phyloP scores from a whole-genome alignment of 2,888 invertebrate genomes.

The Hyles lineata region DNA sequence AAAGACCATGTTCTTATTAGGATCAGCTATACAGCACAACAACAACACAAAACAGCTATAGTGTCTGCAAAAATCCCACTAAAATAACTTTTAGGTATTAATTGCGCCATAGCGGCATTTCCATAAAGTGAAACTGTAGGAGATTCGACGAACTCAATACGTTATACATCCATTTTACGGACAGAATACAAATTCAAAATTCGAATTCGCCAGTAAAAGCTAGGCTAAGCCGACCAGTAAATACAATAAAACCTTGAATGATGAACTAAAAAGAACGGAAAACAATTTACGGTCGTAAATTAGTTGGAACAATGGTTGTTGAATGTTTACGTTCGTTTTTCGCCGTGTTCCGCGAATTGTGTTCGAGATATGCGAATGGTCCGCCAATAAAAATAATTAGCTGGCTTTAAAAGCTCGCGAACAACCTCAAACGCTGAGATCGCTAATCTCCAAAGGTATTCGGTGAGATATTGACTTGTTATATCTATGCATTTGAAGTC shows the following conservation, averaged over 20 bases:
- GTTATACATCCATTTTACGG: too few relatives aligned
- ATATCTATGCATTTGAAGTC: background rate
- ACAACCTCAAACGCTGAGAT: conserved; percentile 38
- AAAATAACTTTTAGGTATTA: too few relatives aligned
- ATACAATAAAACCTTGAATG: conserved; percentile 34
- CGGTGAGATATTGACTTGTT: conserved; percentile 8
- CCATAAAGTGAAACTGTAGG: too few relatives aligned
- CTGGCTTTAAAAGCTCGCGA: conserved; percentile 47
- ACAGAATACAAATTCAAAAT: background rate
- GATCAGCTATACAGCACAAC: too few relatives aligned
- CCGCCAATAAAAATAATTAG: conserved; percentile 63
- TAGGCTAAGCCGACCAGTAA: background rate
- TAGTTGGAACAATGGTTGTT: conserved; percentile 55
- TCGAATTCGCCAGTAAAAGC: background rate
- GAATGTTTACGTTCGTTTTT: conserved; percentile 50
- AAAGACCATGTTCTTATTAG: too few relatives aligned
- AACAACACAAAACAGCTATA: too few relatives aligned
- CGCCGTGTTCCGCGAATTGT: conserved; percentile 48
- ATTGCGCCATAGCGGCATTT: too few relatives aligned
- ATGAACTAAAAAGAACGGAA: conserved; percentile 34
- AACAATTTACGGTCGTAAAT: conserved; percentile 54
- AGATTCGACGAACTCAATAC: too few relatives aligned
- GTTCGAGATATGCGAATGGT: conserved; percentile 35
- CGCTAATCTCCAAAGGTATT: conserved; percentile 42
- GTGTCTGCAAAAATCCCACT: too few relatives aligned